Base-by-base conservation (phyloP, 2,113 vertebrate species). In the Ifrita kowaldi region DNA sequence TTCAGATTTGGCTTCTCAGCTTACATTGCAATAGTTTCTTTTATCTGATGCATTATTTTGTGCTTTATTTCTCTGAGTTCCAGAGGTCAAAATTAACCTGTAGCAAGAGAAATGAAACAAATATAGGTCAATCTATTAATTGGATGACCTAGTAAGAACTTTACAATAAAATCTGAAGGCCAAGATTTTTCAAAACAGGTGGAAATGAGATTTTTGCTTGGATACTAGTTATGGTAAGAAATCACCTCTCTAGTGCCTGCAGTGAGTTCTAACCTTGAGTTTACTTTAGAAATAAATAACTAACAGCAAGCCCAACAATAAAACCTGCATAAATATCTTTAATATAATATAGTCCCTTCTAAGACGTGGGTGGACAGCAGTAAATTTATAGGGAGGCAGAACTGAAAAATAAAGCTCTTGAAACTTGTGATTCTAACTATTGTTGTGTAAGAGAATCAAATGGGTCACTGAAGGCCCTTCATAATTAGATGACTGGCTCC, bases 221-320 rank as follows among this genome's bases (percentile, higher is more conserved):
- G 32, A n/a, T 91, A 71, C 33, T 35, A 80, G 32, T 92, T 93
- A 80, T n/a, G 85, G 42, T 82, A 81, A 84, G 70, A 79, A 95
- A 96, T 84, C 30, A 75, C 33, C 46, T 32, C 62, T 94, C 78
- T 41, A 53, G 52, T 67, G 39, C 87, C 74, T 57, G 33, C 71
- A 97, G 95, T 96, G 95, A 91, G 76, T 80, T 96, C 90, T 97
- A 98, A 96, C 87, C 93, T 94, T 70, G 89, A 95, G 69, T 96
- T 97, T 97, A 86, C 78, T 93, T 79, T 42, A 91, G 67, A 84
- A 95, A 95, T 92, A 95, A 95, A 93, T 79, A 95, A 88, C 52
- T 87, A 86, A 87, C 73, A 95, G 84, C 64, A 91, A 97, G 52
- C 49, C 41, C 35, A 93, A 96, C 79, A 93, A 96, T 91, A 93